Conservation (phyloP, 23 tunicate genomes). For the Ciona savignyi region DNA sequence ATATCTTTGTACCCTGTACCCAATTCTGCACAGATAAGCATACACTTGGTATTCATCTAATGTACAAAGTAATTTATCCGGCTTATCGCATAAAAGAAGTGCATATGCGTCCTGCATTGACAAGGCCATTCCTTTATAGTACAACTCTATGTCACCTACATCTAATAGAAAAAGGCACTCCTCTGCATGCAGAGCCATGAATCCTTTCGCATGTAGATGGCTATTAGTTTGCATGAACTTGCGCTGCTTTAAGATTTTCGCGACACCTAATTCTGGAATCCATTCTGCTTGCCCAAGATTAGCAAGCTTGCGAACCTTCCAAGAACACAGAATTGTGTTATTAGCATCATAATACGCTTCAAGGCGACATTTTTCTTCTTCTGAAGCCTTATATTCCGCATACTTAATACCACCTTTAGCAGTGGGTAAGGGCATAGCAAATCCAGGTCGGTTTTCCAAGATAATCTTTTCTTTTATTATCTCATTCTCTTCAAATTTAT, state of each 20-base stretch:
- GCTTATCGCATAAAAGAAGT: constrained; percentile 4
- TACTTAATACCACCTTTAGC: constrained; percentile 70
- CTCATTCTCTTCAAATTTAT: background rate
- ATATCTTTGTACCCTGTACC: constrained; percentile 47
- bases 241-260: constrained; percentile 62
- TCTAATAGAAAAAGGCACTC: constrained; percentile 80
- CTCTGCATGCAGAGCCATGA: constrained; percentile 56
- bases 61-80: constrained; percentile 12
- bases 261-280: constrained; percentile 47
- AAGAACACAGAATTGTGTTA: constrained; percentile 12
- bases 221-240: constrained; percentile 78
- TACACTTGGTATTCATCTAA: constrained; percentile 60
- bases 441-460: constrained; percentile 22
- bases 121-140: constrained; percentile 31
- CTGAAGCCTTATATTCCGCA: constrained; percentile 4
- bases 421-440: background rate
- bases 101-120: constrained; percentile 69
- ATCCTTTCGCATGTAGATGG: constrained; percentile 44
- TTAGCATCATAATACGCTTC: constrained; percentile 27
- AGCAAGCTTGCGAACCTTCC: constrained; percentile 57
- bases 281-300: constrained; percentile 75
- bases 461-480: background rate
- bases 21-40: constrained; percentile 46
- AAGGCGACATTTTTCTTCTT: constrained; percentile 9
- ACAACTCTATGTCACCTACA: constrained; percentile 75